These are phyloP conservation scores for Drosophila pseudoobscura DNA, from an alignment of 1,140 invertebrate genomes.

Conservation along the genomic window DNA sequence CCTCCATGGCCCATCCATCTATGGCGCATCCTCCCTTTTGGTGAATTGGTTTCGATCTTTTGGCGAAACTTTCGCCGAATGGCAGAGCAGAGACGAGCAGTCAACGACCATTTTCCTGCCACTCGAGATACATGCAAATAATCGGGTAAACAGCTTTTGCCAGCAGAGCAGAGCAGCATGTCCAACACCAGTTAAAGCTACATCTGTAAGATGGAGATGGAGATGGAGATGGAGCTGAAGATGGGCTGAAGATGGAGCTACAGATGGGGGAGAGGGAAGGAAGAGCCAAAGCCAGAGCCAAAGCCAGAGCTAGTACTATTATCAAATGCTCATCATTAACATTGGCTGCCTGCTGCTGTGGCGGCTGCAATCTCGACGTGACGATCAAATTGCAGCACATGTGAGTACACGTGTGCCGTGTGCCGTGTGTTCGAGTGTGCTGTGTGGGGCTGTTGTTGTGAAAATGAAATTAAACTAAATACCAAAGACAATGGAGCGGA, in stretches of 20 bases:
- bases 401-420: constrained; percentile 61
- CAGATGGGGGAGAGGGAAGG: not conserved
- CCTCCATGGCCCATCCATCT: no score
- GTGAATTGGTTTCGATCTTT: constrained; percentile 1
- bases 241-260: not conserved
- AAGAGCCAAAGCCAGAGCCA: constrained; percentile 1
- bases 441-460: constrained; percentile 53
- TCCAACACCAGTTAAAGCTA: constrained; percentile 42
- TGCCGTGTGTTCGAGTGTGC: constrained; percentile 40
- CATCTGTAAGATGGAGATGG: constrained; percentile 2
- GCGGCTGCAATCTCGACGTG: constrained; percentile 58
- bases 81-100: constrained; percentile 36
- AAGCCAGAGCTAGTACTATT: constrained; percentile 43
- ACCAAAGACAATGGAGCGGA: constrained; percentile 54
- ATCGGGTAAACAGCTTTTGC: constrained; percentile 48
- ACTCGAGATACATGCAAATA: constrained; percentile 56
- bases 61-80: constrained; percentile 47
- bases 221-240: not conserved
- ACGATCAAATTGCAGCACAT: constrained; percentile 78
- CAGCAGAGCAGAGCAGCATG: constrained; percentile 33
- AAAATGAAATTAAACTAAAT: constrained; percentile 77
- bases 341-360: constrained; percentile 42
- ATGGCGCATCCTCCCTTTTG: constrained; percentile 10
- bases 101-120: constrained; percentile 46
- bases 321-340: constrained; percentile 79